Evolutionary conservation across 1,140 invertebrate species (phyloP), one percentile per base, ranked within the genome.

Genomic region (Oedothorax gibbosus): DNA sequence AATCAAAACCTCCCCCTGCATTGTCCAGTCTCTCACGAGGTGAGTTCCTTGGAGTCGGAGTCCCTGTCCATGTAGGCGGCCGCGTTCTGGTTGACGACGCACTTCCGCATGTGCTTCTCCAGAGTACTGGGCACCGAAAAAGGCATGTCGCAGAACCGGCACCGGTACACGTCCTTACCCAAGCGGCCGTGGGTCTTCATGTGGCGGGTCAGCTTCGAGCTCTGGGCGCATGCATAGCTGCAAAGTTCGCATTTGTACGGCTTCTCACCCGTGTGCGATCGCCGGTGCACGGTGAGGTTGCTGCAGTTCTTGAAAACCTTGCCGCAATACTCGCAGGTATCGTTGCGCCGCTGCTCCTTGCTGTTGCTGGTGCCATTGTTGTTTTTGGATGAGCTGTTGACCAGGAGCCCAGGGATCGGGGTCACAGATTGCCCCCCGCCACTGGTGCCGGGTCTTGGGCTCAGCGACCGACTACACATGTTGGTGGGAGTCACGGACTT

Each of bases 261-360:
- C 86, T 94, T 94, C 84, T 92, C 91, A 4, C 92, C 92, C 0
- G 93, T 94, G 88, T 95, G 95, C 18, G 94, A 94, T 56, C 96
- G 92, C 65, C 96, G 92, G 90, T 99, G 98, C 12, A 97, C 95
- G 62, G 97, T 95, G 81, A 99, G 91, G 88, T 97, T 99, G 89
- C 95, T 96, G 91, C 97, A 95, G 90, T 96, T 98, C 51, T 96
- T 92, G 90, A 98, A 98, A 88, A 96, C 95, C 89, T 98, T 98
- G 56, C 96, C 96, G 90, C 97, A 99, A 82, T 96, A 95, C 88
- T 93, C 92, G 87, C 93, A 93, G 20, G 90, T 89, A 88, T 86
- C 85, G 72, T 86, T 86, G 50, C 85, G 78, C 35, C 81, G 72
- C 49, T 86, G 78, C 65, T 77, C 73, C 62, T 64, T 94, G 94